Evolutionary conservation across 1,140 invertebrate genomes (phyloP).

Genomic region (Caenorhabditis tropicalis): DNA sequence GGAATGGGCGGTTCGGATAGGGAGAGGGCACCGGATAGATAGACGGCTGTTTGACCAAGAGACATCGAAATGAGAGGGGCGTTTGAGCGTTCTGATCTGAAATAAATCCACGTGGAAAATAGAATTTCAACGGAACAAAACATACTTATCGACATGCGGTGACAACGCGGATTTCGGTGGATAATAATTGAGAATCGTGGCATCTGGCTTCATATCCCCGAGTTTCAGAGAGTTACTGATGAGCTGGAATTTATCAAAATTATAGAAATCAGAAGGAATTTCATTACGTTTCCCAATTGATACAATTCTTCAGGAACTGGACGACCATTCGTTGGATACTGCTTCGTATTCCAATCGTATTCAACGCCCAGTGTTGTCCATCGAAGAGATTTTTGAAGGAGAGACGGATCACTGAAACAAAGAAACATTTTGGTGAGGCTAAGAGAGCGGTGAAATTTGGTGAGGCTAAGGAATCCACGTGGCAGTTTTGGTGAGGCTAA

Average conservation of each 20-base stretch:
- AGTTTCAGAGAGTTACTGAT: constrained; percentile 58
- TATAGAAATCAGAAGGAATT: background rate
- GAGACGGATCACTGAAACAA: constrained; percentile 31
- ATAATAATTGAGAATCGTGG: constrained; percentile 70
- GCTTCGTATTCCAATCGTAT: constrained; percentile 75
- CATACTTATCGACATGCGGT: constrained; percentile 67
- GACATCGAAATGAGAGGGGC: constrained; percentile 65
- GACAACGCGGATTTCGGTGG: constrained; percentile 64
- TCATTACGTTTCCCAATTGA: constrained; percentile 50
- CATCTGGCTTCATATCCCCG: constrained; percentile 60
- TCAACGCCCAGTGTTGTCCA: constrained; percentile 75
- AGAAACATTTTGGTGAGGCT: background rate
- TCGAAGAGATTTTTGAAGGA: constrained; percentile 61
- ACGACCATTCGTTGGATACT: constrained; percentile 62
- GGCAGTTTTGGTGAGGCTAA: too few species aligned
- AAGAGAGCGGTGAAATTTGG: too few species aligned
- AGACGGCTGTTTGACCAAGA: constrained; percentile 69
- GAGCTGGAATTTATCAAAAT: background rate
- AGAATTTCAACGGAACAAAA: background rate
- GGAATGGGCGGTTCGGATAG: constrained; percentile 66
- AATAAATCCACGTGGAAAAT: background rate
- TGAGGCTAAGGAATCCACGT: too few species aligned
- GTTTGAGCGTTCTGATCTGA: constrained; percentile 65
- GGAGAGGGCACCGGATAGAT: constrained; percentile 64
- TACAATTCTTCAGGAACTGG: constrained; percentile 62